Evolutionary conservation across 35 echinoderm and acorn worm genomes (phyloP).

Genomic region (Holothuria glaberrima): DNA sequence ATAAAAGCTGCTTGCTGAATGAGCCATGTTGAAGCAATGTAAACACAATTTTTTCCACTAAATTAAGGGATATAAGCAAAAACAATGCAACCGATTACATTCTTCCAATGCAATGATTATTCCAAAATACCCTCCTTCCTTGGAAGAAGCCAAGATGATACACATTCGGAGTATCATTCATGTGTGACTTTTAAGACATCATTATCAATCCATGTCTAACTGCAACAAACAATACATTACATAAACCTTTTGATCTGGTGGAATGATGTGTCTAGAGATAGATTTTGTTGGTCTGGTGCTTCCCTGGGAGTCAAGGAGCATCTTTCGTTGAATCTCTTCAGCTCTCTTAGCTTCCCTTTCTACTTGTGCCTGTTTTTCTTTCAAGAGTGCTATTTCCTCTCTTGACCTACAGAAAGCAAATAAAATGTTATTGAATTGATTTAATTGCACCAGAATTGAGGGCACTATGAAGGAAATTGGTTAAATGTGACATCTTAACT

Average conservation of each 20-base stretch:
- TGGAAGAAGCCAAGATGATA: too few relatives aligned
- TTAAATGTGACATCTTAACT: too few relatives aligned
- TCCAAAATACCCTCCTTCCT: not conserved
- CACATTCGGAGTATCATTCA: too few relatives aligned
- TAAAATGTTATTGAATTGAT: not conserved
- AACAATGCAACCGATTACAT: not conserved
- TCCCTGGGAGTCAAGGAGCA: slow-evolving; percentile 57
- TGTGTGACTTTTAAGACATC: too few relatives aligned
- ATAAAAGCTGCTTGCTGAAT: too few relatives aligned
- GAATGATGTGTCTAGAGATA: slow-evolving; percentile 56
- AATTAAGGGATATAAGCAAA: too few relatives aligned
- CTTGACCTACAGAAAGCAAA: slow-evolving; percentile 70
- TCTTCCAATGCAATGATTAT: not conserved
- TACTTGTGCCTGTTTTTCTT: slow-evolving; percentile 89
- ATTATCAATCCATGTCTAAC: not conserved
- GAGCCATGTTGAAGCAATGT: too few relatives aligned
- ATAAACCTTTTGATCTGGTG: slow-evolving; percentile 84
- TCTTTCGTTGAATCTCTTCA: slow-evolving; percentile 70
- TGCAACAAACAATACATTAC: not conserved
- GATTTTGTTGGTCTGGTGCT: slow-evolving; percentile 66
- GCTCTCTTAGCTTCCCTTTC: slow-evolving; percentile 71
- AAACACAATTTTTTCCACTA: too few relatives aligned
- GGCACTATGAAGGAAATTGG: too few relatives aligned
- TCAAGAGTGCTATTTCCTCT: slow-evolving; percentile 79
- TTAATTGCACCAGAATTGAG: not conserved